phyloP scores from a whole-genome alignment of 2,113 vertebrate species.

The Ammodytes marinus region DNA sequence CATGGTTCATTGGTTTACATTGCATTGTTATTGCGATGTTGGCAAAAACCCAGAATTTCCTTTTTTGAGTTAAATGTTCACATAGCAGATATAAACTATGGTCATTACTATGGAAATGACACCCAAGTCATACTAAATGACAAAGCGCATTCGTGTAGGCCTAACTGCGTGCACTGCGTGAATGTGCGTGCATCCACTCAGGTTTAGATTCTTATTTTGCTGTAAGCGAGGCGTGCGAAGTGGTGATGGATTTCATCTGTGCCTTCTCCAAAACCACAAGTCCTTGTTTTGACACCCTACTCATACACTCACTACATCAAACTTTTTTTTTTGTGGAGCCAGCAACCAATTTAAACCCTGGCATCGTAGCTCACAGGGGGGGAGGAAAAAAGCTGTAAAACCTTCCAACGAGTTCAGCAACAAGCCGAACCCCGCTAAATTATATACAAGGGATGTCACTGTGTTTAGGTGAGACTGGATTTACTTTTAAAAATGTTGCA shows the following conservation, averaged over 20 bases:
- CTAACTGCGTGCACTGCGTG: neutral
- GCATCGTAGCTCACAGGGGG: slow-evolving; percentile 21
- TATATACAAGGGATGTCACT: slow-evolving; percentile 17
- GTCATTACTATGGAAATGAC: neutral
- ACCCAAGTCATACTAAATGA: neutral
- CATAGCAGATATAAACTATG: neutral
- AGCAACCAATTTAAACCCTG: slow-evolving; percentile 52
- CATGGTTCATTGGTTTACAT: neutral
- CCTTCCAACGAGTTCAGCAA: slow-evolving; percentile 26
- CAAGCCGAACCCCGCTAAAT: slow-evolving; percentile 38
- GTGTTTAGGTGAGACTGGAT: slow-evolving; percentile 10
- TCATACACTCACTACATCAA: slow-evolving; percentile 49
- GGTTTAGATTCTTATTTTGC: slow-evolving; percentile 14
- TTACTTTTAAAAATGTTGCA: slow-evolving; percentile 8
- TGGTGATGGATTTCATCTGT: slow-evolving; percentile 45
- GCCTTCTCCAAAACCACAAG: slow-evolving; percentile 25
- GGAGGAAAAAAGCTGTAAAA: neutral
- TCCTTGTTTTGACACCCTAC: slow-evolving; percentile 34
- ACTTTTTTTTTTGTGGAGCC: slow-evolving; percentile 46
- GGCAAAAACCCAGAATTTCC: neutral
- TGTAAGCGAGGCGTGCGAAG: slow-evolving; percentile 6
- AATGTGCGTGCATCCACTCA: neutral
- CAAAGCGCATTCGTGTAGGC: neutral
- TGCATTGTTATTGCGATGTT: neutral
- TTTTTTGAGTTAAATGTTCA: neutral